These are phyloP conservation scores for Ladona fulva DNA, from an alignment of 1,140 invertebrate genomes.

Conservation along the genomic window DNA sequence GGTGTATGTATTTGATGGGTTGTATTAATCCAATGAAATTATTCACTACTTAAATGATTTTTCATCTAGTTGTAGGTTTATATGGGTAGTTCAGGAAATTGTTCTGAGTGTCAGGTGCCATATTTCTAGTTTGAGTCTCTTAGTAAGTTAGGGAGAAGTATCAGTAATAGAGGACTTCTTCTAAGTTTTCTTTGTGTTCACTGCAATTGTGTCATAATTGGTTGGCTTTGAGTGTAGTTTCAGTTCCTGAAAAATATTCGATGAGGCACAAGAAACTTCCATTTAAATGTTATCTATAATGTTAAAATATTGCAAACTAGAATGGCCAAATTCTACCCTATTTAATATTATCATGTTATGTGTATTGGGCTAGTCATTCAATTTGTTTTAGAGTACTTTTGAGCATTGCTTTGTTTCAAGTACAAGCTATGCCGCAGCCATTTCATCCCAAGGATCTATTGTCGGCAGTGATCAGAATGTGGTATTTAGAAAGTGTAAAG, in stretches of 20 bases:
- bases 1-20: slow-evolving; percentile 26
- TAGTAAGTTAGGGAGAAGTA: slow-evolving; percentile 16
- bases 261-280: slow-evolving; percentile 22
- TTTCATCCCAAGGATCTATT: slow-evolving; percentile 26
- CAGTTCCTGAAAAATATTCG: slow-evolving; percentile 22
- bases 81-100: slow-evolving; percentile 24
- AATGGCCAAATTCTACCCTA: slow-evolving; percentile 31
- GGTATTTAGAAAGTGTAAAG: neutral
- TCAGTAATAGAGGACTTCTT: slow-evolving; percentile 25
- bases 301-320: slow-evolving; percentile 27
- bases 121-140: slow-evolving; percentile 22
- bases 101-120: slow-evolving; percentile 23
- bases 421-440: slow-evolving; percentile 21
- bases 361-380: slow-evolving; percentile 25
- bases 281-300: slow-evolving; percentile 21
- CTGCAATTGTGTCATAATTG: slow-evolving; percentile 29
- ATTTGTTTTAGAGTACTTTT: slow-evolving; percentile 26
- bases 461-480: slow-evolving; percentile 15
- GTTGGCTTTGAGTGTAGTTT: slow-evolving; percentile 30
- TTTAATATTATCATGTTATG: slow-evolving; percentile 23
- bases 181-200: slow-evolving; percentile 30
- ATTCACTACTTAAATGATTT: slow-evolving; percentile 26
- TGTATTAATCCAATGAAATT: slow-evolving; percentile 25
- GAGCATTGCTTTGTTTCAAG: slow-evolving; percentile 23
- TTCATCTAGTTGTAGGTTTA: slow-evolving; percentile 26